Base-by-base conservation (phyloP, 2,113 vertebrate species). In the Anolis carolinensis region DNA sequence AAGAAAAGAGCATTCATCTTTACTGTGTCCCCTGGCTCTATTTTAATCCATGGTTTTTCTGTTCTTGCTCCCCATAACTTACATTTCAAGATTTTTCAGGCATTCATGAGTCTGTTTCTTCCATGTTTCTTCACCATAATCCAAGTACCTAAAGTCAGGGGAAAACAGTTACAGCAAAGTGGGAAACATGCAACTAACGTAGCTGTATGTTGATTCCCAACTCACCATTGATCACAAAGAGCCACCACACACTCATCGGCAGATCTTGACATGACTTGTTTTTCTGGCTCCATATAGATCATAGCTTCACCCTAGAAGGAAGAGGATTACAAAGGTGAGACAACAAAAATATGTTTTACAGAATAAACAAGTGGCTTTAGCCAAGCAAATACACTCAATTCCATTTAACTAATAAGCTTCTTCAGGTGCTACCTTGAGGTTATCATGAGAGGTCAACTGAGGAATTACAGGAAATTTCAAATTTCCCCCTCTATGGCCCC, bases 281-380 rank as follows among this genome's bases (percentile, higher is more conserved):
- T 99, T 93, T 99, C 99, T 11, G 98, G 98, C 89, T 99, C 99
- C 99, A 99, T 99, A 91, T 99, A 99, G 93, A 98, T 95, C 95
- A 98, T 86, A 36, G 98, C 99, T 83, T 98, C 97, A 16, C 92
- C 96, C 98, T 99, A 89, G 9, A 86, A 44, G 68, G 27, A 27
- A 7, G 11, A 25, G 27, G 16, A 74, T 75, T 75, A 48, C 8
- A 55, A n/a, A 4, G 20, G 34, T 30, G 63, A 16, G 27, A 14
- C 30, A 76, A 79, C 5, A 59, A 70, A 1, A 55, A 34, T 36
- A 75, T 30, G 50, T 68, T 63, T 63, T 9, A 8, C n/a, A 10
- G 63, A 90, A 90, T 23, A 63, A 80, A 20, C 25, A 50, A 25
- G 81, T 59, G 5, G 4, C 52, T 87, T 71, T 7, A 4, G 48